Conservation (phyloP, 2,888 invertebrate species). For the Xanthorhoe designata region DNA sequence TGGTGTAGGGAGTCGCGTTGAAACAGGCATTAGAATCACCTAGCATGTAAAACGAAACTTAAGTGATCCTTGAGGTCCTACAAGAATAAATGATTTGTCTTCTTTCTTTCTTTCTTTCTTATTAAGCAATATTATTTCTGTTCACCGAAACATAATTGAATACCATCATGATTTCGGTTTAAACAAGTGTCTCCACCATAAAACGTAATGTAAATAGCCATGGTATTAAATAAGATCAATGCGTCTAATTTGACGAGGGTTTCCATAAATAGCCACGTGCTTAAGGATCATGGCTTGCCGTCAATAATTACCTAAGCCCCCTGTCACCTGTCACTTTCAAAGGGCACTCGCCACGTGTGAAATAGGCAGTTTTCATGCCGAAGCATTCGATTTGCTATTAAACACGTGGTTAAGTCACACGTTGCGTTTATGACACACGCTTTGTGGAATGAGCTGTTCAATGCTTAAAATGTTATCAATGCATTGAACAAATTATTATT, state of each 20-base stretch:
- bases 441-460: too few relatives aligned
- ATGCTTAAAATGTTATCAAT: too few relatives aligned
- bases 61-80: too few relatives aligned
- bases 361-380: background rate
- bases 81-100: too few relatives aligned
- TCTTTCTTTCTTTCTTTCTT: too few relatives aligned
- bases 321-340: slow-evolving; percentile 22
- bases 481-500: too few relatives aligned
- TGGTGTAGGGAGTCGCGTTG: too few relatives aligned
- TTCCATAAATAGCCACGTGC: slow-evolving; percentile 15
- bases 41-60: too few relatives aligned
- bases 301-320: slow-evolving; percentile 28
- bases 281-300: slow-evolving; percentile 20
- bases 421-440: background rate
- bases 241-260: slow-evolving; percentile 27
- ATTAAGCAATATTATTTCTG: background rate
- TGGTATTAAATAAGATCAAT: slow-evolving; percentile 15
- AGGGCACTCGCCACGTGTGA: slow-evolving; percentile 20
- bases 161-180: background rate
- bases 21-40: too few relatives aligned
- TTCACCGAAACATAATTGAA: background rate
- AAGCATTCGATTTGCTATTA: background rate
- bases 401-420: background rate
- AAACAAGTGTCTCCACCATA: background rate
- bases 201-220: background rate